A percentile compares a stretch with the other conserved stretches of the same genome.
These are phyloP conservation scores for Narcine bancroftii DNA, from an alignment of 2,113 vertebrate genomes.

Conservation along the genomic window DNA sequence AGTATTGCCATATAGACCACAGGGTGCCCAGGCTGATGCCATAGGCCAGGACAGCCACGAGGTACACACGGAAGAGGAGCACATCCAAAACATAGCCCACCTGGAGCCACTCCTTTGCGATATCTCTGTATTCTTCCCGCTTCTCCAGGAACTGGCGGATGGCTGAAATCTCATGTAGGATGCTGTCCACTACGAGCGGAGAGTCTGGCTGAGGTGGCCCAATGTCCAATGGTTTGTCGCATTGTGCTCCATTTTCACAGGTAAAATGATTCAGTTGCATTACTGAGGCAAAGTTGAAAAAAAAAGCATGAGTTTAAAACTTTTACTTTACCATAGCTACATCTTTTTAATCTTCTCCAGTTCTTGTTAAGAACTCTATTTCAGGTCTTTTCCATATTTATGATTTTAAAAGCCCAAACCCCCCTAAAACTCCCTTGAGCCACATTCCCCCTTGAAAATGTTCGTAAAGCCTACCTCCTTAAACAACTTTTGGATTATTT, in stretches of 20 bases:
- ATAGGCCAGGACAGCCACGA: constrained; percentile 76
- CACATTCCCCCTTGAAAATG: not conserved
- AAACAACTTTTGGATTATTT: not conserved
- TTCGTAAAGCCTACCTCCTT: not conserved
- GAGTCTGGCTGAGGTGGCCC: constrained; percentile 47
- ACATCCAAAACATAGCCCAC: constrained; percentile 84
- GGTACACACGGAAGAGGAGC: constrained; percentile 82
- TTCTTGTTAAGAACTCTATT: not conserved
- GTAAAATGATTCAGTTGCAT: constrained; percentile 61
- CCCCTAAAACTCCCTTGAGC: not conserved
- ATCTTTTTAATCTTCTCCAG: not conserved
- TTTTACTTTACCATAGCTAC: not conserved
- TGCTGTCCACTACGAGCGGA: constrained; percentile 49
- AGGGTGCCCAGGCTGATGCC: constrained; percentile 74
- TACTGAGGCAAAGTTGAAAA: constrained; percentile 41
- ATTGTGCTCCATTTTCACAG: constrained; percentile 51
- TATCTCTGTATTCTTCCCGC: constrained; percentile 66
- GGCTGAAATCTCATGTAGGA: constrained; percentile 71
- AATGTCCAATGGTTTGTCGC: constrained; percentile 44
- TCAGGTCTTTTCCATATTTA: not conserved
- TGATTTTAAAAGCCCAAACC: not conserved
- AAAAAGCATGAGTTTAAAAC: not conserved
- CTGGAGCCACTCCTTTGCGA: constrained; percentile 83
- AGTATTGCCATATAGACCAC: constrained; percentile 85
- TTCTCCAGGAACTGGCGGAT: constrained; percentile 79